Evolutionary conservation across 2,113 vertebrate species (phyloP), one percentile per base, ranked within the genome.

Genomic region (Ptilorrhoa leucosticta): DNA sequence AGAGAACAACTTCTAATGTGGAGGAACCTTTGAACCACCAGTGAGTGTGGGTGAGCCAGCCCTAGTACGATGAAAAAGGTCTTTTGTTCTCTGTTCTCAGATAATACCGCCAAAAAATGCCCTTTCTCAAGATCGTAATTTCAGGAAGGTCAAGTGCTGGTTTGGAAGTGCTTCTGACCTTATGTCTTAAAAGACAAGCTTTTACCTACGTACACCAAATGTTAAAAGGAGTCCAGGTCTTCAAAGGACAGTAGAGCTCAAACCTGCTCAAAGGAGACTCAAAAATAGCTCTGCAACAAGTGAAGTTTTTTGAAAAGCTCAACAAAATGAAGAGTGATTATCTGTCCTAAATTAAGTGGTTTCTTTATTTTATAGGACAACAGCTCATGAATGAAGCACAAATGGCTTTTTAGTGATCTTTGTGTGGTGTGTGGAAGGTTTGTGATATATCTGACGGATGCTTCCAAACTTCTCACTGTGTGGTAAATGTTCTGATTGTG

Each of bases 161-260:
- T 93, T 94, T 94, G 95, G 85, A 92, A 93, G 71, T 93, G 78
- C 54, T 39, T 95, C 83, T 90, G 87, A 95, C 96, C 78, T 93
- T 90, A 69, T 0, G 31, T 90, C 66, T 96, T 88, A 75, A 94
- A 95, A 95, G 87, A 42, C 27, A 50, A 61, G 80, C 76, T 94
- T 90, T 72, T 93, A 83, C 87, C 39, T 80, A 7, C 0, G 4
- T 56, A 90, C 42, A 73, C 70, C 87, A 88, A 79, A 63, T 86
- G 58, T 88, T 83, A 80, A 95, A 96, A 91, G 63, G 75, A 90
- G 33, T 58, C 63, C 51, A 54, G 71, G 42, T 66, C 75, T 86
- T 95, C 78, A 94, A 91, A 96, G 63, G 40, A 72, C 45, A 16
- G 56, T 7, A 17, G 81, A 79, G 22, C 58, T 91, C 73, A 68